Percentiles rank a stretch among this genome's conserved stretches.
These are phyloP conservation scores for Patella pellucida DNA, from an alignment of 2,888 invertebrate genomes.

Conservation along the genomic window DNA sequence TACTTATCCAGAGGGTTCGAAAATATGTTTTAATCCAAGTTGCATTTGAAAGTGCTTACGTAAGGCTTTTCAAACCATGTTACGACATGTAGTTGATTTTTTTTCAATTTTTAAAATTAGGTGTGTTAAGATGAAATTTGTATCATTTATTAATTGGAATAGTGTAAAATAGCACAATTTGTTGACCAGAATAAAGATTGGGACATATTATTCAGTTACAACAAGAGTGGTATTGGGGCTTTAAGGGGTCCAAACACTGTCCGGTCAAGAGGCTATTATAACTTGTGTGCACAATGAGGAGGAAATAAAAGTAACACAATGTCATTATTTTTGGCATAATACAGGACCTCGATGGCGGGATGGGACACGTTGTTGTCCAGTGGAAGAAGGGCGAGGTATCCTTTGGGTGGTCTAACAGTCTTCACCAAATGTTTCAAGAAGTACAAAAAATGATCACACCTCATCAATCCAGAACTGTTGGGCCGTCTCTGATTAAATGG, in stretches of 20 bases:
- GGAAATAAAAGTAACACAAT: constrained; percentile 31
- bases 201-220: too few species aligned
- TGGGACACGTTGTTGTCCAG: constrained; percentile 35
- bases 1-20: too few species aligned
- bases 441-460: constrained; percentile 19
- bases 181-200: too few species aligned
- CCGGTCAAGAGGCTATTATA: constrained; percentile 29
- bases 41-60: too few species aligned
- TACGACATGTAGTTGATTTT: too few species aligned
- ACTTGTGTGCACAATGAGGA: constrained; percentile 32
- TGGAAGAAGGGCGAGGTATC: constrained; percentile 21
- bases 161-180: too few species aligned
- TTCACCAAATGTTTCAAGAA: constrained; percentile 27
- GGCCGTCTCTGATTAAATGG: constrained; percentile 10
- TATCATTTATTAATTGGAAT: too few species aligned
- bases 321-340: constrained; percentile 20
- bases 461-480: constrained; percentile 52
- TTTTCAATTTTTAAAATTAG: too few species aligned
- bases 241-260: constrained; percentile 31
- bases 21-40: too few species aligned
- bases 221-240: too few species aligned
- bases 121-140: too few species aligned
- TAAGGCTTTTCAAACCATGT: too few species aligned
- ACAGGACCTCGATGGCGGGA: constrained; percentile 24
- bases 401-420: constrained; percentile 20